Conservation (phyloP, 2,797 vertebrate species). For the Gorsachius magnificus region DNA sequence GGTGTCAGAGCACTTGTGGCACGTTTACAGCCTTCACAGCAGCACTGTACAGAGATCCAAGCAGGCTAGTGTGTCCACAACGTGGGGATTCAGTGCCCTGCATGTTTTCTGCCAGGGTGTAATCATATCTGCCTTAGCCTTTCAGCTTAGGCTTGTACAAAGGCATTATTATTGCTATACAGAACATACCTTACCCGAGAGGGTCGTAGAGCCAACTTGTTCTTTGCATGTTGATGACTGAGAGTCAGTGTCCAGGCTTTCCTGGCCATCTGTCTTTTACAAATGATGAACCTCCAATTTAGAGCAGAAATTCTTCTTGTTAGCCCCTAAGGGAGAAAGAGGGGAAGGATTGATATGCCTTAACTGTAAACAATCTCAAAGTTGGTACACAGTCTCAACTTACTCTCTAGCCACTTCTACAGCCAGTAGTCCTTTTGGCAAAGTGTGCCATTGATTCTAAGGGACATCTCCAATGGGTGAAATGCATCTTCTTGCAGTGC, state of each 20-base stretch:
- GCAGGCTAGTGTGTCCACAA: background rate
- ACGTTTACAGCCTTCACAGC: background rate
- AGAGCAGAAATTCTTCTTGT: background rate
- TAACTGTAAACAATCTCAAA: background rate
- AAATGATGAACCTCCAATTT: background rate
- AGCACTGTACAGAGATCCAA: background rate
- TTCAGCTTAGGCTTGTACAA: slow-evolving; percentile 40
- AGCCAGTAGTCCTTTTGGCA: background rate
- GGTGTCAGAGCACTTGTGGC: background rate
- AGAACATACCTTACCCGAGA: slow-evolving; percentile 20
- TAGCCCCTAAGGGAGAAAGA: background rate
- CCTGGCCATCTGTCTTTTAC: background rate
- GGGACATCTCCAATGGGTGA: background rate
- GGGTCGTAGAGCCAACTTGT: background rate
- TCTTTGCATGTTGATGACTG: background rate
- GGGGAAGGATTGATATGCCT: background rate
- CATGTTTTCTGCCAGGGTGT: slow-evolving; percentile 31
- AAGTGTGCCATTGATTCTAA: background rate
- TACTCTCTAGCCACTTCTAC: background rate
- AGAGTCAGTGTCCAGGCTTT: background rate
- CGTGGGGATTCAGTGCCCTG: background rate
- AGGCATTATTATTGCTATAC: slow-evolving; percentile 53
- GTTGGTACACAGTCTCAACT: background rate
- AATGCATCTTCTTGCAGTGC: background rate
- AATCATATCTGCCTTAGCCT: slow-evolving; percentile 21